Evolutionary conservation across 2,113 vertebrate genomes (phyloP), one percentile per base, ranked within the genome.

Genomic region (Casuarius casuarius): DNA sequence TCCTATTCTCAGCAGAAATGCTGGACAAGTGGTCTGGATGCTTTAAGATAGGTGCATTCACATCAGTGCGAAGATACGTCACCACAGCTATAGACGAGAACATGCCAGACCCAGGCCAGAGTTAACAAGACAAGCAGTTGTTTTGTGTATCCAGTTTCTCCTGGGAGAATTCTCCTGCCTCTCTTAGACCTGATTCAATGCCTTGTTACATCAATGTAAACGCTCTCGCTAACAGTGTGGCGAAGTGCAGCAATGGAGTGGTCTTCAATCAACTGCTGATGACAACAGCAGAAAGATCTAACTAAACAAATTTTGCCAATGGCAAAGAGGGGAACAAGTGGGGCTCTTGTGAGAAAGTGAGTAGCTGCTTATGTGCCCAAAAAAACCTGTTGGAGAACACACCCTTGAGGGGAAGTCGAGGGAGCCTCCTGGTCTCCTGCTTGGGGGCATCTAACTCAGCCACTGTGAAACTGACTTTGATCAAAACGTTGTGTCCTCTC

Each of bases 41-140:
- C 49, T 85, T 21, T 42, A 72, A 70, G 15, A 52, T 0, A 54
- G n/a, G 8, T 25, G 40, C 28, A 28, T 19, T 73, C 35, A 61
- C 29, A 38, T 8, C 44, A 46, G 26, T 10, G 31, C 84, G 52
- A 33, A 87, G 28, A 17, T 19, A 28, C 56, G 46, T 21, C 63
- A 35, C 35, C 13, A 0, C 9, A 76, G 17, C 66, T 19, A 29
- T 0, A 54, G 52, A 18, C 12, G 28, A 68, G 52, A 71, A 63
- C 23, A 0, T 4, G 38, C 31, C 74, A 79, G 63, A 33, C 17
- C 33, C 54, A 49, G 58, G 38, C 8, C 7, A 5, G 35, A 49
- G 56, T 6, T 3, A 58, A 48, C 46, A 26, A 54, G 68, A 70
- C 76, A 71, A 25, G 10, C 83, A 46, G 5, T 7, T 68, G 29